Conservation (phyloP, 2,113 vertebrate species). For the Lutjanus erythropterus region DNA sequence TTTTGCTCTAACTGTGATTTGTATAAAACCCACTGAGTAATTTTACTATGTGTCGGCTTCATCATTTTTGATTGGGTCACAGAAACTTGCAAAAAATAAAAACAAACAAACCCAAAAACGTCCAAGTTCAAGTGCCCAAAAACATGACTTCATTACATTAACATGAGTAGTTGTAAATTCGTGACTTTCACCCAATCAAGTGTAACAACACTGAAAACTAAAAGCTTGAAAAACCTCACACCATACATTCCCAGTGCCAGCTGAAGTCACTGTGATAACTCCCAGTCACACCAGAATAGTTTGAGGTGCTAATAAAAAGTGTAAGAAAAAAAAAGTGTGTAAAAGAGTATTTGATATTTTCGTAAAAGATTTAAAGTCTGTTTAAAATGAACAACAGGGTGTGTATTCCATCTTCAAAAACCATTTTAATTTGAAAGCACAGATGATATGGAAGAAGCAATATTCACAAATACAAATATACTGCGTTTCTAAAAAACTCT, state of each 20-base stretch:
- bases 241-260: not conserved
- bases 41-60: too few relatives aligned
- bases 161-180: too few relatives aligned
- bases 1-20: too few relatives aligned
- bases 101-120: too few relatives aligned
- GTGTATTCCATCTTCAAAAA: slow-evolving; percentile 14
- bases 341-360: not conserved
- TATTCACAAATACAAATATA: slow-evolving; percentile 35
- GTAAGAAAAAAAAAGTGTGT: slow-evolving; percentile 13
- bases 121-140: too few relatives aligned
- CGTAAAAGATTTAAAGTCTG: not conserved
- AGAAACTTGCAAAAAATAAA: too few relatives aligned
- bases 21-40: too few relatives aligned
- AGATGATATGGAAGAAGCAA: slow-evolving; percentile 14
- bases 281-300: not conserved
- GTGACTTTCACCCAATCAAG: too few relatives aligned
- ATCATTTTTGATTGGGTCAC: too few relatives aligned
- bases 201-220: not conserved
- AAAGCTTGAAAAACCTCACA: not conserved
- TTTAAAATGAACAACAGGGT: slow-evolving; percentile 21
- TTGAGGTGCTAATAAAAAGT: not conserved
- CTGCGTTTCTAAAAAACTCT: slow-evolving; percentile 6
- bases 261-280: not conserved
- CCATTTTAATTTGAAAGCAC: slow-evolving; percentile 23
- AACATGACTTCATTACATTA: too few relatives aligned